Percentiles rank a stretch among this genome's conserved stretches.
Evolutionary conservation across 2,113 vertebrate genomes (phyloP).

Genomic region (Columbina picui): DNA sequence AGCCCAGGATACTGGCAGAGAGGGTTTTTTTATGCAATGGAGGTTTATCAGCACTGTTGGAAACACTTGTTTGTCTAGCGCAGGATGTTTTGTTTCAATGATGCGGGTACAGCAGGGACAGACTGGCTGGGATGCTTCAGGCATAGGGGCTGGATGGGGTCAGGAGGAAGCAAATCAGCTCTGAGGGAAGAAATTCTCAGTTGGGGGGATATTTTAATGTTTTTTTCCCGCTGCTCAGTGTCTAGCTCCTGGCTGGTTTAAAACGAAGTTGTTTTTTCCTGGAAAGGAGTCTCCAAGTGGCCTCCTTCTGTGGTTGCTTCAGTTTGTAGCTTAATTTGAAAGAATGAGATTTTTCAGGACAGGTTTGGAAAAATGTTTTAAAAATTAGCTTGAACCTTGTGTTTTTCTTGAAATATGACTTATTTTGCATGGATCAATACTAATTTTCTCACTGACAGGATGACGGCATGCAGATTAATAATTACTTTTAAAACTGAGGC

Average conservation of each 20-base stretch:
- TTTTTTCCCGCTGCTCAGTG: background rate
- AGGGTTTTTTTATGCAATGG: background rate
- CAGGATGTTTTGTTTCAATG: background rate
- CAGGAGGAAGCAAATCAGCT: background rate
- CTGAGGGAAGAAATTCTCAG: background rate
- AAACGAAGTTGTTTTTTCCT: background rate
- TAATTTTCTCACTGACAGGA: background rate
- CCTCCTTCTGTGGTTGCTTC: background rate
- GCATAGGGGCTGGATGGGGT: background rate
- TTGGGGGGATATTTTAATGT: background rate
- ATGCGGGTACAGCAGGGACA: fast-evolving
- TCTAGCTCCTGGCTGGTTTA: background rate
- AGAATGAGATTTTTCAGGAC: background rate
- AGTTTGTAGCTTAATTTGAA: background rate
- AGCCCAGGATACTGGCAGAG: background rate
- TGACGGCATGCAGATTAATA: background rate
- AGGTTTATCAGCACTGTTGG: background rate
- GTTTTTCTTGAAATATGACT: background rate
- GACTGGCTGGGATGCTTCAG: background rate
- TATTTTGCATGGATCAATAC: background rate
- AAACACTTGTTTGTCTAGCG: background rate
- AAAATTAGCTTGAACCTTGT: background rate
- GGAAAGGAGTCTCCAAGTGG: background rate
- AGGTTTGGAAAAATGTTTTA: background rate
- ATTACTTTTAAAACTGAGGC: background rate